These are phyloP conservation scores for Lophochroa leadbeateri DNA, from an alignment of 2,113 vertebrate genomes.

Conservation along the genomic window DNA sequence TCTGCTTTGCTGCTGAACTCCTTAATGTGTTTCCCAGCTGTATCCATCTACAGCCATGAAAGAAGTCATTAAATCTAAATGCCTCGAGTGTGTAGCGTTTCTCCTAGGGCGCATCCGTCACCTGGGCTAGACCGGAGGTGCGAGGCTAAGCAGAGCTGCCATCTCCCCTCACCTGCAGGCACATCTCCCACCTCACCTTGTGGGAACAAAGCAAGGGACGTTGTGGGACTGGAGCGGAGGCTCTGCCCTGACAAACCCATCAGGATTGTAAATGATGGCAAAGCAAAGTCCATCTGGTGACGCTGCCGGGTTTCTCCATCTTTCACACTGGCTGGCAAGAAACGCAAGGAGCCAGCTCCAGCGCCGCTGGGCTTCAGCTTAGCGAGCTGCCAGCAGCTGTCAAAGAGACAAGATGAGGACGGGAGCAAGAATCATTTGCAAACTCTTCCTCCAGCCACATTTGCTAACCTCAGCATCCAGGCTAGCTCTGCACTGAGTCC, in stretches of 20 bases:
- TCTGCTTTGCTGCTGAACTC: constrained; percentile 56
- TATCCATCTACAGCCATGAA: neutral
- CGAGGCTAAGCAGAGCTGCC: neutral
- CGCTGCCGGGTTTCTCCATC: neutral
- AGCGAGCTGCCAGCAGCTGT: constrained; percentile 33
- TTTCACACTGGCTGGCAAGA: neutral
- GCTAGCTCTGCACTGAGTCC: neutral
- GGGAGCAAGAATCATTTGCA: neutral
- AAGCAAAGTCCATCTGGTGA: constrained; percentile 42
- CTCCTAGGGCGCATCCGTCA: neutral
- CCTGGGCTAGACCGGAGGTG: fast-evolving
- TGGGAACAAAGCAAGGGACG: neutral
- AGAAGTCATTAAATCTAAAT: neutral
- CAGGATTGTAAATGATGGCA: neutral
- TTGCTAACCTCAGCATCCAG: neutral
- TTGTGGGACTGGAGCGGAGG: neutral
- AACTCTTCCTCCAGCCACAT: neutral
- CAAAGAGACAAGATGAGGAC: neutral
- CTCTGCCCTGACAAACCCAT: neutral
- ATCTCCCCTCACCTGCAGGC: neutral
- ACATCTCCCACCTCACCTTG: neutral
- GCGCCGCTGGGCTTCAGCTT: neutral
- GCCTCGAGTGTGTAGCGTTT: neutral
- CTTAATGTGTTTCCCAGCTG: constrained; percentile 67
- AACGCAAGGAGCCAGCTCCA: neutral